Conservation (phyloP, 2,113 vertebrate genomes). For the Odontesthes bonariensis region DNA sequence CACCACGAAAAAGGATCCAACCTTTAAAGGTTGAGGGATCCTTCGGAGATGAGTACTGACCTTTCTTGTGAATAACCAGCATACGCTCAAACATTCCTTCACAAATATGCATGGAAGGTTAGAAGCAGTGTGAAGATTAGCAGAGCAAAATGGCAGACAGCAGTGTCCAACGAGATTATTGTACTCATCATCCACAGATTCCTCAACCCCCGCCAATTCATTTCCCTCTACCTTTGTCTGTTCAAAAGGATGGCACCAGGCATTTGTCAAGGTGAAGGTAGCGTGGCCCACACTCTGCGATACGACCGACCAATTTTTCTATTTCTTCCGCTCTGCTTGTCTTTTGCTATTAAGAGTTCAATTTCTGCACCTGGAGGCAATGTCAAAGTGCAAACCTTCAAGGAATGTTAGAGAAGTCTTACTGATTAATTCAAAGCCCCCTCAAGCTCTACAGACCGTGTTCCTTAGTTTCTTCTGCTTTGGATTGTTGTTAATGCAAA, state of each 20-base stretch:
- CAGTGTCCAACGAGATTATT: conserved; percentile 81
- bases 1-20: conserved; percentile 75
- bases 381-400: conserved; percentile 59
- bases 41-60: conserved; percentile 81
- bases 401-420: conserved; percentile 53
- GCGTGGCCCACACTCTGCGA: conserved; percentile 51
- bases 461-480: background rate
- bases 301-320: conserved; percentile 67
- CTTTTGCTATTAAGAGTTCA: conserved; percentile 69
- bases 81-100: conserved; percentile 24
- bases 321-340: conserved; percentile 71
- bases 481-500: conserved; percentile 17
- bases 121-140: conserved; percentile 43
- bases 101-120: conserved; percentile 50
- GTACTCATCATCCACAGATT: conserved; percentile 77
- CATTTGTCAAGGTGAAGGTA: conserved; percentile 79
- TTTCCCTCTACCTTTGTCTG: conserved; percentile 68
- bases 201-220: conserved; percentile 65
- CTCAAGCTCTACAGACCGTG: conserved; percentile 18
- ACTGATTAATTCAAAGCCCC: conserved; percentile 61
- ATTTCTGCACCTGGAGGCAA: conserved; percentile 57
- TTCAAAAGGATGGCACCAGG: conserved; percentile 67
- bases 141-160: conserved; percentile 67
- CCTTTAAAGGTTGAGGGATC: conserved; percentile 82
- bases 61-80: conserved; percentile 76